Conservation (phyloP, 2,797 vertebrate species). For the Xerus rutilus region DNA sequence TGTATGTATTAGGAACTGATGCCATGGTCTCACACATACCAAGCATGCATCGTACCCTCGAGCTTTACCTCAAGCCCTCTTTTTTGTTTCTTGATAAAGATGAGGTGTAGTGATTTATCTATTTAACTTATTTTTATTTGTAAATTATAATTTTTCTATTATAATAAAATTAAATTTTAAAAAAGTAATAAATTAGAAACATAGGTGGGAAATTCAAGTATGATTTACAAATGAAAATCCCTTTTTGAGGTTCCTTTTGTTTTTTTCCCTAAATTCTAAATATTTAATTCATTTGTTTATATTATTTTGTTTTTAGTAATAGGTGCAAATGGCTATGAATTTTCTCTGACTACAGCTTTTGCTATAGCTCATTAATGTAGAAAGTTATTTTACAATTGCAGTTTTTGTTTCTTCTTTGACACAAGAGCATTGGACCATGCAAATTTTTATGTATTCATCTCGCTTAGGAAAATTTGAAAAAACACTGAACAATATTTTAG, state of each 20-base stretch:
- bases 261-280: background rate
- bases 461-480: background rate
- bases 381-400: background rate
- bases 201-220: too few species aligned
- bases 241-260: background rate
- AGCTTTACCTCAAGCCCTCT: too few species aligned
- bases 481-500: background rate
- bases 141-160: too few species aligned
- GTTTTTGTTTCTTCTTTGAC: background rate
- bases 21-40: too few species aligned
- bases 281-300: background rate
- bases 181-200: too few species aligned
- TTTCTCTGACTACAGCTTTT: background rate
- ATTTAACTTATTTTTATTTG: too few species aligned
- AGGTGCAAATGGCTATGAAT: background rate
- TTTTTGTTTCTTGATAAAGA: too few species aligned
- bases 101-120: too few species aligned
- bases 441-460: background rate
- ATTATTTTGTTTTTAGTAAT: background rate
- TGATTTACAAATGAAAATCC: background rate
- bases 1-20: too few species aligned
- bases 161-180: too few species aligned
- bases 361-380: background rate
- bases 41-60: too few species aligned
- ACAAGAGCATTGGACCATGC: background rate